Percentiles rank a stretch among this genome's conserved stretches.
These are phyloP conservation scores for Mugil cephalus DNA, from an alignment of 2,113 vertebrate genomes.

Conservation along the genomic window DNA sequence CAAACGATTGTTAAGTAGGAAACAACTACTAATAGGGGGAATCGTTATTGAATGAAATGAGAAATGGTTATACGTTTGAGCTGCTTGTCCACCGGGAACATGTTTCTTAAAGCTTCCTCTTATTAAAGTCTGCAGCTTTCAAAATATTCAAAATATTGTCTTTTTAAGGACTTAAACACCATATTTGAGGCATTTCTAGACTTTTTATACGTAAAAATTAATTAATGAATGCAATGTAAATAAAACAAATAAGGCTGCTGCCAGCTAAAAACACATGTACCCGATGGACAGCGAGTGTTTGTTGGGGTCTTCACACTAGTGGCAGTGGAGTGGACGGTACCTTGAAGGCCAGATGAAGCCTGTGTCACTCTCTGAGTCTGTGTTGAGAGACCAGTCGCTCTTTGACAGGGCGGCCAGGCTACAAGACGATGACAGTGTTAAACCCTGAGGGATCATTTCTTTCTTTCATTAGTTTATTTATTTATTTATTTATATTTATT, in stretches of 20 bases:
- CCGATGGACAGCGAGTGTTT: conserved; percentile 35
- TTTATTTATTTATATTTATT: too few relatives aligned
- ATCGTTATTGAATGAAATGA: conserved; percentile 12
- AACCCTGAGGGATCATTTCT: conserved; percentile 22
- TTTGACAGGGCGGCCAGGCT: conserved; percentile 72
- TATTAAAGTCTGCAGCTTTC: too few relatives aligned
- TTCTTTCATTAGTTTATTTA: too few relatives aligned
- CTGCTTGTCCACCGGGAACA: conserved; percentile 41
- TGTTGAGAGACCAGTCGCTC: conserved; percentile 91
- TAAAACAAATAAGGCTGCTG: too few relatives aligned
- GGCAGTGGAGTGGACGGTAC: conserved; percentile 76
- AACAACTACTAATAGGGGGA: conserved; percentile 15
- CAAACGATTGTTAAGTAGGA: conserved; percentile 40
- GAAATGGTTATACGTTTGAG: conserved; percentile 3
- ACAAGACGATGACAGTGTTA: conserved; percentile 61
- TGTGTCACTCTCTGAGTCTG: conserved; percentile 91
- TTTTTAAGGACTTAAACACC: too few relatives aligned
- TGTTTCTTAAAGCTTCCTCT: conserved; percentile 14
- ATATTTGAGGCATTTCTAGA: too few relatives aligned
- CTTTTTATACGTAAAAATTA: too few relatives aligned
- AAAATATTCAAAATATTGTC: too few relatives aligned
- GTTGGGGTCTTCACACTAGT: conserved; percentile 29
- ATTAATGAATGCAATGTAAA: too few relatives aligned
- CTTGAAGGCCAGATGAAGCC: conserved; percentile 93
- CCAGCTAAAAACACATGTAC: conserved; percentile 31